Conservation (phyloP, 2,888 invertebrate species). For the Endomychus coccineus region DNA sequence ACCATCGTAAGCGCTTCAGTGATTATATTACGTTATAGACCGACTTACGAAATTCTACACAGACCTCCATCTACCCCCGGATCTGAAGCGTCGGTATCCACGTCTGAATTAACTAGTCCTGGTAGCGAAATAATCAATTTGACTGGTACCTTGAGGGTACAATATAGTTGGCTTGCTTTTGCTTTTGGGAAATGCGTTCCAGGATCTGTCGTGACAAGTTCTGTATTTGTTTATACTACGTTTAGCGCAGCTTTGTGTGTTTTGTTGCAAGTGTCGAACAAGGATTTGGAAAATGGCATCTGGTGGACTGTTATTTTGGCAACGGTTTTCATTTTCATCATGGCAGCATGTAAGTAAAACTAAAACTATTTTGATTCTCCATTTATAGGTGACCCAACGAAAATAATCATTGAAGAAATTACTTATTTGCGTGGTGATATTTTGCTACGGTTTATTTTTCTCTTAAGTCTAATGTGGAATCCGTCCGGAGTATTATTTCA, state of each 20-base stretch:
- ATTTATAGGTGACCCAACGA: too few species aligned
- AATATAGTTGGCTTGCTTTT: conserved; percentile 68
- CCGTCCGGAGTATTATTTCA: too few species aligned
- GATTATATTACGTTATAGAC: conserved; percentile 69
- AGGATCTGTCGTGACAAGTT: conserved; percentile 64
- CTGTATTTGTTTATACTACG: conserved; percentile 63
- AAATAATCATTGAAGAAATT: too few species aligned
- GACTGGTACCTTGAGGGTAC: conserved; percentile 69
- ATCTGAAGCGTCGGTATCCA: conserved; percentile 39
- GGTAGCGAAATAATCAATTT: conserved; percentile 43
- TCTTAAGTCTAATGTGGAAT: too few species aligned
- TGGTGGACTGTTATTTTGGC: conserved; percentile 66
- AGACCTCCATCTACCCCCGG: conserved; percentile 32
- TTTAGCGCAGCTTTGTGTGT: conserved; percentile 64
- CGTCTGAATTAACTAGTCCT: conserved; percentile 40
- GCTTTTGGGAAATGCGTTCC: conserved; percentile 67
- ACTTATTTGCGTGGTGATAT: too few species aligned
- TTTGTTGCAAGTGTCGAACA: conserved; percentile 52
- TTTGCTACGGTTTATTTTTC: too few species aligned
- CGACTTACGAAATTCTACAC: conserved; percentile 9
- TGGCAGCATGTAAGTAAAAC: conserved; percentile 57
- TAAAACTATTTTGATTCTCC: too few species aligned
- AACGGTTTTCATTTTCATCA: conserved; percentile 53
- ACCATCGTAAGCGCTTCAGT: conserved; percentile 88
- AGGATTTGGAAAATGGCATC: conserved; percentile 47